Evolutionary conservation across 92 coral and sea anemone species (phyloP), one percentile per base, ranked within the genome.

Genomic region (Porites lobata): DNA sequence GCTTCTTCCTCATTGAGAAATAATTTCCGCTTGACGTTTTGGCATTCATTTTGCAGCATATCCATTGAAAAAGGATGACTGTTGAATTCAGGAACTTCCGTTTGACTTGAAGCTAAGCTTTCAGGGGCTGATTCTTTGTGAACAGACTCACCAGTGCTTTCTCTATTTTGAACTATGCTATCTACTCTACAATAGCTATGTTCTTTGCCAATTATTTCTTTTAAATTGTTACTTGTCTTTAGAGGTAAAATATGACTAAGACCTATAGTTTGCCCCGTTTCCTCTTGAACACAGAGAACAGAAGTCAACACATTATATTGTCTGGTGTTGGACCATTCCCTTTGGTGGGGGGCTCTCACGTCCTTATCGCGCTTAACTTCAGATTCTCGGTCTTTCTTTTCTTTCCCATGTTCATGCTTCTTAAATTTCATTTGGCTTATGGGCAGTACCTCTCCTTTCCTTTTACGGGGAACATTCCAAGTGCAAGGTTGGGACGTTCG

Each of bases 401-500:
- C 70, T 15, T 71, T 71, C 56, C 87, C 71, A 58, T 71, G 63
- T 58, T 82, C 79, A 82, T 82, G 87, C 63, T 82, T 72, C 57
- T 17, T 54, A n/a, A 83, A 83, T 17, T 72, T 83, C 80, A 83
- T 83, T 15, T 83, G 19, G 66, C n/a, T 14, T 29, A 88, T 57
- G 15, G 92, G 77, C 26, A 88, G 81, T 56, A 82, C 78, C 38
- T 81, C 88, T 32, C 88, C 92, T 77, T 88, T 88, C 4, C 92
- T 78, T 57, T 88, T 88, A 9, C 82, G 13, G 19, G 92, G 92
- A 17, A 88, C 58, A 69, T 65, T 17, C 24, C 69, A 64, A 15
- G 69, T 53, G 7, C 8, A 53, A 53, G 57, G 57, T 53, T 53
- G 57, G 57, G 57, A 53, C 57, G 8, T 53, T 53, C 57, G 7